Base-by-base conservation (phyloP, 2,888 invertebrate species). In the Seladonia tumulorum region DNA sequence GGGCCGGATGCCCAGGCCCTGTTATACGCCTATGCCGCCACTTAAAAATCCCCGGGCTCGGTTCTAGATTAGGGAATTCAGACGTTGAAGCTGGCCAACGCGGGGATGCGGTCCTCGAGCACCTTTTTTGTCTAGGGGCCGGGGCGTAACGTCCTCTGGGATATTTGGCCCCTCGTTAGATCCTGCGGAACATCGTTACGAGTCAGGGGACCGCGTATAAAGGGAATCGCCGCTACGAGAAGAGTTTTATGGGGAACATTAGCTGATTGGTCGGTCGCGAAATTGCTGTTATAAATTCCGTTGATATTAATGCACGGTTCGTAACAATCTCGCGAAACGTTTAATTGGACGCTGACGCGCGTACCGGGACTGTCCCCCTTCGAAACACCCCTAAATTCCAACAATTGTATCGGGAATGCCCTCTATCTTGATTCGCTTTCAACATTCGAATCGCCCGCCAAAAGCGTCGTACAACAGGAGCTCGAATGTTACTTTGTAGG, bases 1-100 rank as follows among this genome's bases (percentile, higher is more conserved):
- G 94, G 93, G 91, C 91, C 93, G 93, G 93, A 93, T 93, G 82
- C 87, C 57, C 66, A 86, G 90, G 89, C 88, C 90, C 91, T 90
- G 92, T 93, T 92, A 92, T 91, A 92, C 90, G 91, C 90, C 91
- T 92, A 89, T 91, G 90, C 93, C 92, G 93, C 93, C 93, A 93
- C 91, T 93, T 93, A 93, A 91, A 78, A 73, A 47, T 45, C 73
- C 68, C n/a, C 53, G 84, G 76, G 49, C 87, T 72, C 35, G 76
- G 78, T 49, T 74, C 79, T 78, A 83, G 87, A 83, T 82, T 83
- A 73, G 87, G 29, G 90, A 87, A 84, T 82, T 79, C 85, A 81
- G 80, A 88, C 80, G 66, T 85, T 70, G 66, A 70, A 68, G 53
- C 42, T 29, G 53, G 63, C 81, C 79, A 82, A 88, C 88, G 88